Conservation (phyloP, 2,113 vertebrate genomes). For the Haemorhous mexicanus region DNA sequence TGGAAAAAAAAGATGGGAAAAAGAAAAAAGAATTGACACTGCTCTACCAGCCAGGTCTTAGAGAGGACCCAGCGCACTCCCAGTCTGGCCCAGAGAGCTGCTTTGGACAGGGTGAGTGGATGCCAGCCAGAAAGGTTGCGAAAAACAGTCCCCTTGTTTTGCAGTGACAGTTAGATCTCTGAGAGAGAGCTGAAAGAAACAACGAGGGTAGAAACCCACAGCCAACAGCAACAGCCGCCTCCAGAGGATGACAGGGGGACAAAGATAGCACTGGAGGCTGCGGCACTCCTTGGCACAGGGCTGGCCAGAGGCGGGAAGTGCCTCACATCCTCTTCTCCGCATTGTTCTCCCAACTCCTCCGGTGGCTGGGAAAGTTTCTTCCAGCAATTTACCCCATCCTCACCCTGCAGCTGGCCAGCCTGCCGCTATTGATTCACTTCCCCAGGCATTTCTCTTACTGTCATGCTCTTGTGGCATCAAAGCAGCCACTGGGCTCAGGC, state of each 20-base stretch:
- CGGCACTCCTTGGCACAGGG: conserved; percentile 4
- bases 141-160: neutral
- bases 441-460: conserved; percentile 59
- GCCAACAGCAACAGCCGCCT: neutral
- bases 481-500: neutral
- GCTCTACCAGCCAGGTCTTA: neutral
- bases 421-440: conserved; percentile 53
- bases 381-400: conserved; percentile 52
- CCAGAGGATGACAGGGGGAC: neutral
- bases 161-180: neutral
- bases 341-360: conserved; percentile 60
- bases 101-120: neutral
- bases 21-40: neutral
- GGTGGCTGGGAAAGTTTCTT: conserved; percentile 68
- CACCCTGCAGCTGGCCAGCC: conserved; percentile 52
- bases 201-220: neutral
- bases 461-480: conserved; percentile 43
- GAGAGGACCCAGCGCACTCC: neutral
- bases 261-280: conserved; percentile 38
- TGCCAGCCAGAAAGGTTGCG: neutral
- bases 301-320: conserved; percentile 45
- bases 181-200: neutral
- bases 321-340: conserved; percentile 62
- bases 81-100: neutral
- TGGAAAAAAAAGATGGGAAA: neutral